A percentile compares a stretch with the other conserved stretches of the same genome.
Conservation (phyloP, 2,888 invertebrate species). For the Himalopsyche kuldschensis region DNA sequence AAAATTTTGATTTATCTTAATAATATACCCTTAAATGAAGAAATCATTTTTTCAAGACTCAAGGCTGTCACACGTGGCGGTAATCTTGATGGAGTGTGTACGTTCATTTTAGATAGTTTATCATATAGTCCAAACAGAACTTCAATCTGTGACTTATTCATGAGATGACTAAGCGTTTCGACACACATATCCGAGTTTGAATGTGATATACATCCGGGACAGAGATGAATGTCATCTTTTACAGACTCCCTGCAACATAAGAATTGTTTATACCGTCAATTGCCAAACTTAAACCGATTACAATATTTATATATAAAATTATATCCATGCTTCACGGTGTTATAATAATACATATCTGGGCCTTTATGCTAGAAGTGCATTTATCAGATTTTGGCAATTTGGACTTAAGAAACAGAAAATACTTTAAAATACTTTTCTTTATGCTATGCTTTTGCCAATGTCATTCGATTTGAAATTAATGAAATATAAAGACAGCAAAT, state of each 20-base stretch:
- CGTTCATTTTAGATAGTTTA: slow-evolving; percentile 53
- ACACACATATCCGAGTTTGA: slow-evolving; percentile 49
- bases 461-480: no score
- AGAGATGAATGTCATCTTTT: slow-evolving; percentile 50
- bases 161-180: slow-evolving; percentile 55
- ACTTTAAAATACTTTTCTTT: no score
- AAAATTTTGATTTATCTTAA: no score
- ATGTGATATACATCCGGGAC: slow-evolving; percentile 53
- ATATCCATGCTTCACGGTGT: no score
- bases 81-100: slow-evolving; percentile 52
- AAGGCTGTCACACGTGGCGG: slow-evolving; percentile 55
- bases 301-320: no score
- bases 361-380: no score
- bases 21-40: slow-evolving; percentile 50
- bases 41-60: slow-evolving; percentile 55
- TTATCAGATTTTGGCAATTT: no score
- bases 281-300: no score
- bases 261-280: slow-evolving; percentile 7
- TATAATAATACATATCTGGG: no score
- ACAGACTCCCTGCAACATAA: slow-evolving; percentile 45
- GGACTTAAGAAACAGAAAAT: no score
- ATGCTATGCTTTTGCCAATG: no score
- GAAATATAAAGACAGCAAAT: no score
- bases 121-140: slow-evolving; percentile 58
- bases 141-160: slow-evolving; percentile 58